Base-by-base conservation (phyloP, 2,113 vertebrate genomes). In the Bagarius yarrelli region DNA sequence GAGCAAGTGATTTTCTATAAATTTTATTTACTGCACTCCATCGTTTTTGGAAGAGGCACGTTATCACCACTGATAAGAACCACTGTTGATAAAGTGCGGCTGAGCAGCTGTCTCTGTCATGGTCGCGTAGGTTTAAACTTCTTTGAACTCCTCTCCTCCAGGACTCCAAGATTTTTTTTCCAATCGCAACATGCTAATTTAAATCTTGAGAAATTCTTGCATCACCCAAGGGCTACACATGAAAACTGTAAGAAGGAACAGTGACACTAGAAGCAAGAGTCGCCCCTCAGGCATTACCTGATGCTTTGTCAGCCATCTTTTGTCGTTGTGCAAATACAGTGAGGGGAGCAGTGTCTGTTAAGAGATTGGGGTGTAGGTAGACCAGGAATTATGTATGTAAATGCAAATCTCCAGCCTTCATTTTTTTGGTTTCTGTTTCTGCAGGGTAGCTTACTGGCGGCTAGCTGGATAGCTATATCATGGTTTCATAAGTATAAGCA, bases 61-160 rank as follows among this genome's bases (percentile, higher is more conserved):
- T 47, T 57, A 83, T 83, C 66, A 83, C 57, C 64, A 67, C 81
- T 77, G 84, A 85, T 85, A 82, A 82, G 70, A 57, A 63, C 47
- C 70, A 76, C 70, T n/a, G 23, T 30, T 64, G 70, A 79, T 81
- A 79, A 79, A 76, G 70, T 75, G 50, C 44, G n/a, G 60, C 70
- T 70, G 80, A 76, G 80, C 70, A 82, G 63, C 76, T 79, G 83
- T 59, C 55, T 75, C 83, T 78, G 9, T 67, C 47, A 69, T 57
- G 80, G 75, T 80, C 80, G 75, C 27, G 55, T 61, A 77, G 78
- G 70, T 59, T 47, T 78, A 52, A 76, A 80, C 60, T 21, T 80
- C 76, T 80, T 36, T 77, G 32, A 83, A 40, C 78, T 61, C 66
- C 52, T 80, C n/a, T 27, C 79, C 52, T 25, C 53, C 67, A 56